Percentiles rank a stretch among this genome's conserved stretches.
Conservation (phyloP, 2,888 invertebrate genomes). For the Sussaba pulchella region DNA sequence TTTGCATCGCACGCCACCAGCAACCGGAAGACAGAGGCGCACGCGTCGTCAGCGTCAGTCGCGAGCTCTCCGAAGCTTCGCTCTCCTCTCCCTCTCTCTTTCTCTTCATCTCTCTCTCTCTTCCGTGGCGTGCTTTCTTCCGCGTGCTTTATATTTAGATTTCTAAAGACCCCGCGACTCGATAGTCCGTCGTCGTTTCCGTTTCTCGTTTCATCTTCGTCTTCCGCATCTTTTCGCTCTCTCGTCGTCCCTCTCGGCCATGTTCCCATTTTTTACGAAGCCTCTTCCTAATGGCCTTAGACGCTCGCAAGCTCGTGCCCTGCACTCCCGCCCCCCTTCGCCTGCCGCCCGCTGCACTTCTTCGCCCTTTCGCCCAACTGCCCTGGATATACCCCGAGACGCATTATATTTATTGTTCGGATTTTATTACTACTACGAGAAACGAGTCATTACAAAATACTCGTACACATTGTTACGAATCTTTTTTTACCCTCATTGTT, state of each 20-base stretch:
- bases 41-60: slow-evolving; percentile 35
- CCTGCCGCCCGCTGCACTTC: too few relatives aligned
- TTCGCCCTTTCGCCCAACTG: too few relatives aligned
- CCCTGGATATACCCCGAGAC: too few relatives aligned
- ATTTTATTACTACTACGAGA: too few relatives aligned
- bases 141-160: slow-evolving; percentile 63
- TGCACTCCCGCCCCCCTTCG: neutral
- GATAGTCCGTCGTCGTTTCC: slow-evolving; percentile 48
- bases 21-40: slow-evolving; percentile 14
- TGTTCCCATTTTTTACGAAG: slow-evolving; percentile 58
- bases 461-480: too few relatives aligned
- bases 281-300: slow-evolving; percentile 56
- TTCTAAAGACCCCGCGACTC: slow-evolving; percentile 56
- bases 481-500: too few relatives aligned
- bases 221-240: slow-evolving; percentile 16
- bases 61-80: slow-evolving; percentile 20
- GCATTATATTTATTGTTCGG: too few relatives aligned
- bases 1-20: neutral
- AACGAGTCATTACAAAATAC: too few relatives aligned
- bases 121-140: slow-evolving; percentile 36
- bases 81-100: neutral
- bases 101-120: slow-evolving; percentile 4
- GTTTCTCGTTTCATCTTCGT: slow-evolving; percentile 32
- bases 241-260: neutral
- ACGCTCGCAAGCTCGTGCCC: slow-evolving; percentile 38